Base-by-base conservation (phyloP, 2,113 vertebrate species). In the Poeciliopsis occidentalis region DNA sequence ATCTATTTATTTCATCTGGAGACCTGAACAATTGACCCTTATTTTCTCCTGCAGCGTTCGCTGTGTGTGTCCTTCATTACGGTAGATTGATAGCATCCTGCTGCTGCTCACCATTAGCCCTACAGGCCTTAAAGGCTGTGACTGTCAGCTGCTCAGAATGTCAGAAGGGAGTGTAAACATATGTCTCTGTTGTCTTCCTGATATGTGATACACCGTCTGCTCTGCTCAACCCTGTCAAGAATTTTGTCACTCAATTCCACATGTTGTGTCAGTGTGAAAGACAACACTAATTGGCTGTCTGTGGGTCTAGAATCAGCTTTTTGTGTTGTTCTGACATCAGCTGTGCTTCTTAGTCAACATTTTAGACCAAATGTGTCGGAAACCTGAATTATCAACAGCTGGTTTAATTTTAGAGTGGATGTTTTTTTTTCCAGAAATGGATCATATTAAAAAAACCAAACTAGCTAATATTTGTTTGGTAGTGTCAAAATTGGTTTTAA, bases 61-160 rank as follows among this genome's bases (percentile, higher is more conserved):
- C 64, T 37, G 26, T 71, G 3, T 71, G n/a, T 34, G 17, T 51
- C 29, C 66, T 74, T 80, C 8, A 64, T 66, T 37, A 64, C 12
- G 12, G 64, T 13, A 26, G 37, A 31, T 67, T 67, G 22, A 67
- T 44, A 39, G 31, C 64, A 44, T 39, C 32, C n/a, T 27, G 37
- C 37, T 67, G 64, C 15, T 67, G 64, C 64, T 67, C 12, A 27
- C 34, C 8, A 27, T 26, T 39, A 41, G 64, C 41, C 15, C 6
- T 29, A 13, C 37, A 27, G 64, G 37, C 22, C 37, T 67, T 44
- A 67, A 67, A 27, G 37, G n/a, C 64, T 17, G n/a, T 15, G 34
- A 67, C 64, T 67, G 37, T 67, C 34, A 44, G 37, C 37, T 67
- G 37, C 41, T 67, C 26, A n/a, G 64, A 67, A 67, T 39, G 37